Evolutionary conservation across 2,888 invertebrate species (phyloP).

Genomic region (Eilema griseolum): DNA sequence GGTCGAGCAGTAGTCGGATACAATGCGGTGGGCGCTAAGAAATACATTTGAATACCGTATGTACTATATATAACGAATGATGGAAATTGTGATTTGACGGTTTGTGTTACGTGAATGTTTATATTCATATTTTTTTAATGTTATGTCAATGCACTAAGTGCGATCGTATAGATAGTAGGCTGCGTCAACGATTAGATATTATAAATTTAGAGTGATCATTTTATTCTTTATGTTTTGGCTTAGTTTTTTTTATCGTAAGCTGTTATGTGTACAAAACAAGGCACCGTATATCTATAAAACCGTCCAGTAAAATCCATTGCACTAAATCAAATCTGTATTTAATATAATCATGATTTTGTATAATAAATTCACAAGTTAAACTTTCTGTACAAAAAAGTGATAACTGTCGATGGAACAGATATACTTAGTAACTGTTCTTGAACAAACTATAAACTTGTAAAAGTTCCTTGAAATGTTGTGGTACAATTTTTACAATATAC

Average conservation of each 20-base stretch:
- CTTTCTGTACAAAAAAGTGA: slow-evolving; percentile 50
- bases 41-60: slow-evolving; percentile 33
- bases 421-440: slow-evolving; percentile 50
- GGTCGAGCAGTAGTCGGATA: slow-evolving; percentile 8
- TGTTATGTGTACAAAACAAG: slow-evolving; percentile 62
- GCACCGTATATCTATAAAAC: slow-evolving; percentile 79
- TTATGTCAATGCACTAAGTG: slow-evolving; percentile 82
- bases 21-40: slow-evolving; percentile 39
- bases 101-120: slow-evolving; percentile 75
- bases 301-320: slow-evolving; percentile 77
- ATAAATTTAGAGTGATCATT: slow-evolving; percentile 62
- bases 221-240: slow-evolving; percentile 61
- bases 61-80: slow-evolving; percentile 49
- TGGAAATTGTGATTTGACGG: slow-evolving; percentile 69
- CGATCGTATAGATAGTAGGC: slow-evolving; percentile 71
- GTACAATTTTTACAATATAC: slow-evolving; percentile 66
- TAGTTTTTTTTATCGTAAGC: slow-evolving; percentile 58
- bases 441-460: slow-evolving; percentile 48
- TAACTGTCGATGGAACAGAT: slow-evolving; percentile 42
- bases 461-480: slow-evolving; percentile 77
- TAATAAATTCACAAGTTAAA: slow-evolving; percentile 43
- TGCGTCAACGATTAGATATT: slow-evolving; percentile 76
- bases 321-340: slow-evolving; percentile 46
- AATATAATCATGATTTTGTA: slow-evolving; percentile 59
- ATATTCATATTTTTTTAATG: slow-evolving; percentile 63